phyloP scores from a whole-genome alignment of 2,888 invertebrate species.

The Ligdia adustata region DNA sequence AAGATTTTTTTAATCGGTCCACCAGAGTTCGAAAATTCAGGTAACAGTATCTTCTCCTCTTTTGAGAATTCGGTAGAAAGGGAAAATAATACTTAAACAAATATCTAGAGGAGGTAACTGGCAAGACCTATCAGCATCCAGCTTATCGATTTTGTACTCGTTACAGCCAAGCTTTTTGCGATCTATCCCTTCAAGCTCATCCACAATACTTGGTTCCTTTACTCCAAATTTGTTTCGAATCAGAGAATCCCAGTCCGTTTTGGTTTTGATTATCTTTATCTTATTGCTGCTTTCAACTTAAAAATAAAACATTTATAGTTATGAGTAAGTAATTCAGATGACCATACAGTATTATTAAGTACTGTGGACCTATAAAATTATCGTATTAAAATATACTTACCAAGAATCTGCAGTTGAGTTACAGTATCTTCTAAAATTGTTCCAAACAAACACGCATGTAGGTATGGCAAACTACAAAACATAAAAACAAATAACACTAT shows the following conservation, averaged over 20 bases:
- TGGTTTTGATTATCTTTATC: slow-evolving; percentile 48
- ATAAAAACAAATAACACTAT: not conserved
- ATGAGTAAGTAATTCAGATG: not conserved
- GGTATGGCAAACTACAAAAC: slow-evolving; percentile 51
- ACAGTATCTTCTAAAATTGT: slow-evolving; percentile 58
- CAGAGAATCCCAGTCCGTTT: slow-evolving; percentile 46
- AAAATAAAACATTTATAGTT: slow-evolving; percentile 4
- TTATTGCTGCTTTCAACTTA: slow-evolving; percentile 58
- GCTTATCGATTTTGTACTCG: slow-evolving; percentile 59
- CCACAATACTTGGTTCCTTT: slow-evolving; percentile 23
- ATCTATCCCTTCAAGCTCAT: slow-evolving; percentile 49
- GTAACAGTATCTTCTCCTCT: too few species aligned
- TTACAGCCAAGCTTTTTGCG: slow-evolving; percentile 39
- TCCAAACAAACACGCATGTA: slow-evolving; percentile 54
- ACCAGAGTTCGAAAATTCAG: too few species aligned
- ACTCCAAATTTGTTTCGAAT: slow-evolving; percentile 51
- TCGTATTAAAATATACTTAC: slow-evolving; percentile 39
- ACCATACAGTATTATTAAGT: too few species aligned
- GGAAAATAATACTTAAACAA: too few species aligned
- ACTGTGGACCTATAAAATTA: not conserved
- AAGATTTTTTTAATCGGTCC: too few species aligned
- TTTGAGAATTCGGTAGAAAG: too few species aligned
- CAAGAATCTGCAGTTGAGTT: slow-evolving; percentile 52
- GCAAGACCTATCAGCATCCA: slow-evolving; percentile 60
- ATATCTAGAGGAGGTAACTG: too few species aligned